Base-by-base conservation (phyloP, 2,113 vertebrate species). In the Myrmecobius fasciatus region DNA sequence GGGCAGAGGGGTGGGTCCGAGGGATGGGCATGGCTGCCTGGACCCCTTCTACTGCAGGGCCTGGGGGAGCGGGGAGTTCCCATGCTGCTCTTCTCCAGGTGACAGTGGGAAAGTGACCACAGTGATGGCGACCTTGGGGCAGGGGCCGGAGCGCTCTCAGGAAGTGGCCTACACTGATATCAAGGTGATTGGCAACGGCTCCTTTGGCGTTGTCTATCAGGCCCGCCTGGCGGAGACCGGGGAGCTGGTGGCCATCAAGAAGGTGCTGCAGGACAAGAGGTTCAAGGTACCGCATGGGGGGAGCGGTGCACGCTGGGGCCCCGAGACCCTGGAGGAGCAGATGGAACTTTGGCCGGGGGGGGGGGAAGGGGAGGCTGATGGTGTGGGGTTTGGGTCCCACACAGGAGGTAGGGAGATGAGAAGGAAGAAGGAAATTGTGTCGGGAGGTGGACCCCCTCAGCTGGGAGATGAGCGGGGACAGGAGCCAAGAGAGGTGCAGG, bases 171-270 rank as follows among this genome's bases (percentile, higher is more conserved):
- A 99, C 98, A 99, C 99, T 1, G 99, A 99, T 98, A 99, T 99
- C 97, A 99, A 99, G 97, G 99, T 99, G 97, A 99, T 99, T 95
- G 99, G 99, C 93, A 99, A 99, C 98, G 99, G 99, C 94, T 99
- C 99, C 0, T 99, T 99, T 52, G 99, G 99, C n/a, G 99, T 99
- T 12, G 99, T 99, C 93, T 99, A 99, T 98, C 99, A 99, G 98
- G 99, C 99, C 43, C 99, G 99, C 48, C 98, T 99, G 97, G 99
- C 99, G n/a, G 99, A 99, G 97, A 99, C 99, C 28, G 99, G 99
- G 96, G 99, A 99, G 97, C 99, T 99, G 98, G 99, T 99, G 96
- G 99, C 99, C 52, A 99, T 99, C 98, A 99, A 99, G 98, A 99
- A 99, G 96, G 99, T 99, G 97, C 98, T 99, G 92, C 99, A 99